Base-by-base conservation (phyloP, 2,888 invertebrate genomes). In the Aporophyla nigra region DNA sequence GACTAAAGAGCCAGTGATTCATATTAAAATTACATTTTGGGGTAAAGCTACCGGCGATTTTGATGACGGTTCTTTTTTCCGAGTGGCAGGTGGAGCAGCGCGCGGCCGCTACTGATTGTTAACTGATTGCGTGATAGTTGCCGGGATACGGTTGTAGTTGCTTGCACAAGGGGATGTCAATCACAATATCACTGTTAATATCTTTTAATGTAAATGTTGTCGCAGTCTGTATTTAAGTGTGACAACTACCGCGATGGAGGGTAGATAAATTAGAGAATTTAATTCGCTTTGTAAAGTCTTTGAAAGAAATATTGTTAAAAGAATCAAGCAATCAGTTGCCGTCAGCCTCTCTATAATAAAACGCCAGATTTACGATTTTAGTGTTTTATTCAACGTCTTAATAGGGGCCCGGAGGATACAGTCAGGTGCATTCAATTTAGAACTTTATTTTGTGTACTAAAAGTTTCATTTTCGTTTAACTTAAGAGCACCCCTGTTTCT, bases 21-120 rank as follows among this genome's bases (percentile, higher is more conserved):
- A 76, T 88, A 87, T 88, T 88, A 88, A 87, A 89, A 87, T 89
- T 76, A 88, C 78, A 71, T 74, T 84, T 78, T 62, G 75, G 81
- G 75, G 74, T 27, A 65, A 40, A 43, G 49, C 74, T 83, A 59
- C 70, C 67, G 65, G 6, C 33, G 51, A 24, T 80, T 74, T 83
- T 54, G 70, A 40, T 66, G 56, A 76, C n/a, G 33, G 43, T n/a
- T 56, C 14, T 63, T 84, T 71, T 70, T 76, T 69, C 61, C 71
- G 80, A 33, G 66, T 65, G 62, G 63, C 63, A 43, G 62, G 61
- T 71, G 46, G 33, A 12, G 68, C 16, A 16, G 3, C 33, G 43
- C 51, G 66, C 74, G 56, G 21, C 12, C 53, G 51, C 71, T 33
- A 27, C 72, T 59, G 46, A 46, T 78, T 79, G 79, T 62, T 12